These are phyloP conservation scores for Sylvilagus floridanus DNA, from an alignment of 2,797 vertebrate genomes.

Conservation along the genomic window DNA sequence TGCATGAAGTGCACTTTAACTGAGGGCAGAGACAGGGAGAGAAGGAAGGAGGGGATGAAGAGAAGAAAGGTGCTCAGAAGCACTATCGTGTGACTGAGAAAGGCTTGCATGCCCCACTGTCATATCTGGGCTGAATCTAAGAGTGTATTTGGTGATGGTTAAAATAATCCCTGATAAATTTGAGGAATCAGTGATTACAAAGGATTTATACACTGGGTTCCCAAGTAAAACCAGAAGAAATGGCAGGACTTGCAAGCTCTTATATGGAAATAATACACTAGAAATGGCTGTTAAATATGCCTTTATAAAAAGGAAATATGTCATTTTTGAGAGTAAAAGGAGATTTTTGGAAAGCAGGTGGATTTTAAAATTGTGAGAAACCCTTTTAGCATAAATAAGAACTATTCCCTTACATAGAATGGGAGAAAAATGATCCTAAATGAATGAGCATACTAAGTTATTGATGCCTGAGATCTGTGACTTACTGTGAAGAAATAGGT, in stretches of 20 bases:
- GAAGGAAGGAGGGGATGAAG: rapidly evolving
- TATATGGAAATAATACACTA: not conserved
- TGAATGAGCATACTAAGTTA: not conserved
- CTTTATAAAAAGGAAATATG: not conserved
- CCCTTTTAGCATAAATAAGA: not conserved
- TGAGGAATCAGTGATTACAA: not conserved
- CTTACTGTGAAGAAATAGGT: not conserved
- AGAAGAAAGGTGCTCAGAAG: not conserved
- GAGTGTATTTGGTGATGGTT: not conserved
- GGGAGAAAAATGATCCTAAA: not conserved
- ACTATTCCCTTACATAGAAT: not conserved
- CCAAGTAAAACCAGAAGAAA: not conserved
- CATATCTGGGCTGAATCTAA: not conserved
- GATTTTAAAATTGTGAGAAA: not conserved
- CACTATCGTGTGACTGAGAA: not conserved
- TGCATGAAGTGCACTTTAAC: not conserved
- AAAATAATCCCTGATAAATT: not conserved
- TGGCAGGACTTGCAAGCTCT: not conserved
- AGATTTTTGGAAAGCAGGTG: not conserved
- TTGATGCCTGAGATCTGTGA: not conserved
- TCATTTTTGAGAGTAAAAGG: not conserved
- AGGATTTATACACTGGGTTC: not conserved
- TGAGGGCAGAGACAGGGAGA: too few relatives aligned
- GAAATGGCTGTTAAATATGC: not conserved
- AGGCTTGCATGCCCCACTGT: not conserved